phyloP scores from a whole-genome alignment of 2,888 invertebrate species.

The Rhamnusium bicolor region DNA sequence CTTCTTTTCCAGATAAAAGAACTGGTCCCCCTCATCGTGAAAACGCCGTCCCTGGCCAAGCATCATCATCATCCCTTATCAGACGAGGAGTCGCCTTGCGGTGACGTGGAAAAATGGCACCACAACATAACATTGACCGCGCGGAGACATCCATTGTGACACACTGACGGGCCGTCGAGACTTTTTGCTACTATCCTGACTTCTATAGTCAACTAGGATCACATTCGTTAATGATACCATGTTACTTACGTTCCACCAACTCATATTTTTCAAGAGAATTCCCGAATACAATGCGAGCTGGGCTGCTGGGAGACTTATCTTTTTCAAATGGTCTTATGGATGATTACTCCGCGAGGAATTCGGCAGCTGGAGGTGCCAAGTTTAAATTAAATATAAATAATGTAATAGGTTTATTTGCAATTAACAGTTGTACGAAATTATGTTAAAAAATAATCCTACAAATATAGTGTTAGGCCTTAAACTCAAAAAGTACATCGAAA shows the following conservation, averaged over 20 bases:
- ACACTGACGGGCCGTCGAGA: constrained; percentile 56
- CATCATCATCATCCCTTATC: constrained; percentile 63
- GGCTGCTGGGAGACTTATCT: not conserved
- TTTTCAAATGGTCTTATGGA: not conserved
- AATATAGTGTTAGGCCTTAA: too few relatives aligned
- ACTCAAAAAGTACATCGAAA: too few relatives aligned
- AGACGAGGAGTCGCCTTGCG: constrained; percentile 69
- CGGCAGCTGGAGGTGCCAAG: not conserved
- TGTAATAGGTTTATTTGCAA: too few relatives aligned
- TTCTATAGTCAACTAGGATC: not conserved
- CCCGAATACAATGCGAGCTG: constrained; percentile 35
- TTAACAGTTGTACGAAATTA: too few relatives aligned
- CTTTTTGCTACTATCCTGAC: constrained; percentile 43
- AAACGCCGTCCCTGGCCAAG: constrained; percentile 13
- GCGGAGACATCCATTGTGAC: constrained; percentile 63
- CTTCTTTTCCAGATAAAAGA: not conserved
- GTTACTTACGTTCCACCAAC: constrained; percentile 52
- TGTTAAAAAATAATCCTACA: too few relatives aligned
- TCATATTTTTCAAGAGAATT: constrained; percentile 46
- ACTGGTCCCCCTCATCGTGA: not conserved
- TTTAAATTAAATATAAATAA: not conserved
- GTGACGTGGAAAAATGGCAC: constrained; percentile 70
- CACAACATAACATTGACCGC: constrained; percentile 70
- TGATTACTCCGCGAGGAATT: not conserved
- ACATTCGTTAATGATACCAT: constrained; percentile 49